A percentile compares a stretch with the other conserved stretches of the same genome.
Evolutionary conservation across 2,888 invertebrate genomes (phyloP).

Genomic region (Erebia epiphron): DNA sequence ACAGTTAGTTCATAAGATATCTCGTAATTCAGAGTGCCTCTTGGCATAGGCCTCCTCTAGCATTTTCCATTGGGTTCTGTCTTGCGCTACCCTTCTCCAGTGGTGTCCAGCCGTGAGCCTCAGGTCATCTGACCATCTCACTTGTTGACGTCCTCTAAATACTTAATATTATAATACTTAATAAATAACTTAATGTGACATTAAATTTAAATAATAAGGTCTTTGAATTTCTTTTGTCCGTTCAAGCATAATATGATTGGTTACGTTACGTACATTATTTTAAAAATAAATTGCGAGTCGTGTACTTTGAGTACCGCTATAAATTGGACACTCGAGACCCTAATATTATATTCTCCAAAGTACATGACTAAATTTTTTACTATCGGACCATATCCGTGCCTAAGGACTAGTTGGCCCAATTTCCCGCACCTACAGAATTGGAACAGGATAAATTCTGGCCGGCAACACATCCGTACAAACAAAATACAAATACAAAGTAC

Average conservation of each 20-base stretch:
- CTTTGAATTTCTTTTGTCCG: background rate
- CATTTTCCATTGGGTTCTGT: too few relatives aligned
- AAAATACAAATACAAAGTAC: slow-evolving; percentile 45
- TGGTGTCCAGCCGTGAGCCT: too few relatives aligned
- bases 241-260: background rate
- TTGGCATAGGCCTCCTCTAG: too few relatives aligned
- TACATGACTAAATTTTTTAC: slow-evolving; percentile 24
- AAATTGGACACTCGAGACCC: background rate
- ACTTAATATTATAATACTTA: too few relatives aligned
- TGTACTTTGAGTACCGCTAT: background rate
- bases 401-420: slow-evolving; percentile 55
- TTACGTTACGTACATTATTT: background rate
- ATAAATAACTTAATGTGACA: too few relatives aligned
- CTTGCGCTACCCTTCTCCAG: too few relatives aligned
- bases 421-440: slow-evolving; percentile 52
- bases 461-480: slow-evolving; percentile 47
- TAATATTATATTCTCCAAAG: slow-evolving; percentile 12
- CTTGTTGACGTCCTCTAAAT: too few relatives aligned
- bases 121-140: too few relatives aligned
- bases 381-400: slow-evolving; percentile 34
- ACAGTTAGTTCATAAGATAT: too few relatives aligned
- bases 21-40: too few relatives aligned
- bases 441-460: slow-evolving; percentile 60
- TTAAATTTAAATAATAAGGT: background rate
- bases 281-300: background rate